phyloP scores from a whole-genome alignment of 2,888 invertebrate species.

The Panzeria rudis region DNA sequence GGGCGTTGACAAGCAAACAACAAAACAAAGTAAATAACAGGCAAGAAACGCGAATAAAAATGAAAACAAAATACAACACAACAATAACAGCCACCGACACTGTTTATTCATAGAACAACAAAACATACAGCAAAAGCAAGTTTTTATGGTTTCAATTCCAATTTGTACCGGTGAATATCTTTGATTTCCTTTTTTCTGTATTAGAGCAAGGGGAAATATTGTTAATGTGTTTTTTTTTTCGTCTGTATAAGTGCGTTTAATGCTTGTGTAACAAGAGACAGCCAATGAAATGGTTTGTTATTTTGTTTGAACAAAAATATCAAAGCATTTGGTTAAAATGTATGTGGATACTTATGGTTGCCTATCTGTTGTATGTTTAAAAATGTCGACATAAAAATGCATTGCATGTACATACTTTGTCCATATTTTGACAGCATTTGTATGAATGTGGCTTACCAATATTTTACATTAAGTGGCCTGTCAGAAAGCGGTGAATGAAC shows the following conservation, averaged over 20 bases:
- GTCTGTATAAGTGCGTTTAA: conserved; percentile 67
- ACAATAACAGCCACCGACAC: conserved; percentile 32
- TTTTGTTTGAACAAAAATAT: conserved; percentile 62
- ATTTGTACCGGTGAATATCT: conserved; percentile 20
- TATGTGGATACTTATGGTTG: background rate
- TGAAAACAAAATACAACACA: conserved; percentile 50
- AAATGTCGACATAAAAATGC: conserved; percentile 49
- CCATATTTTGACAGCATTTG: conserved; percentile 71
- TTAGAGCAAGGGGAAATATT: conserved; percentile 67
- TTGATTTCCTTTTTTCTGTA: conserved; percentile 1
- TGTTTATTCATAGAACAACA: conserved; percentile 24
- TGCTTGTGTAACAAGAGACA: conserved; percentile 74
- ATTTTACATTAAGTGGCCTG: conserved; percentile 72
- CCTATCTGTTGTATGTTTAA: conserved; percentile 66
- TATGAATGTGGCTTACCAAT: conserved; percentile 76
- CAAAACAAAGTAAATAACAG: conserved; percentile 52
- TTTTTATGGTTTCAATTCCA: conserved; percentile 62
- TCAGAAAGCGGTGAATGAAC: conserved; percentile 78
- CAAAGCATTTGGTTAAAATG: conserved; percentile 41
- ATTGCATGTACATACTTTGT: conserved; percentile 54
- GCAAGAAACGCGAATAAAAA: conserved; percentile 57
- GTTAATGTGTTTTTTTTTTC: conserved; percentile 36
- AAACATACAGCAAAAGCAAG: conserved; percentile 44
- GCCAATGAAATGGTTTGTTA: conserved; percentile 80
- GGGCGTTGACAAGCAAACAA: conserved; percentile 75